Conservation (phyloP, 2,888 invertebrate species). For the Idaea biselata region DNA sequence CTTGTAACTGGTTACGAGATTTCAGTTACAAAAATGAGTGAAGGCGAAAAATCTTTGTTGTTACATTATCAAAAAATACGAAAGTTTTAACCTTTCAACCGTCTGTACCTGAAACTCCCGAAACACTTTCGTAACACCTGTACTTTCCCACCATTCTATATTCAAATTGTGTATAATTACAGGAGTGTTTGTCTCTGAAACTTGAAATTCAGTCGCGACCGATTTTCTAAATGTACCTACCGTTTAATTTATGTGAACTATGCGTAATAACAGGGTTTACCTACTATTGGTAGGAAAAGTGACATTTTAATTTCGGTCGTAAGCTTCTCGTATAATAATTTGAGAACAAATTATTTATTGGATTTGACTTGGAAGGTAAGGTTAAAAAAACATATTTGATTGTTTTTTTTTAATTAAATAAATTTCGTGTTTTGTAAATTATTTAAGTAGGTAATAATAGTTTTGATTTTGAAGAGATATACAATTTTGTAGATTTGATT, state of each 20-base stretch:
- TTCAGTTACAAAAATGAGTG: no score
- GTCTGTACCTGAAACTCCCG: no score
- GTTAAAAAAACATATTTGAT: neutral
- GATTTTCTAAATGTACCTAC: conserved; percentile 19
- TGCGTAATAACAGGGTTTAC: conserved; percentile 3
- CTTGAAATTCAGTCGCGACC: conserved; percentile 18
- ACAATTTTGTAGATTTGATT: no score
- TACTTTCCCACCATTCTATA: conserved; percentile 16
- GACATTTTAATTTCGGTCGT: neutral
- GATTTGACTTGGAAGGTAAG: neutral
- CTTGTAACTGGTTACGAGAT: no score
- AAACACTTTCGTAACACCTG: conserved; percentile 16
- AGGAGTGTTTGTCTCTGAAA: conserved; percentile 19
- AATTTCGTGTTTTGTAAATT: neutral
- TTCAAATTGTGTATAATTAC: conserved; percentile 25
- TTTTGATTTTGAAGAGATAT: no score
- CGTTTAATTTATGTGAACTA: conserved; percentile 3
- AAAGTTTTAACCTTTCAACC: conserved; percentile 21
- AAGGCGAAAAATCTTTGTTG: no score
- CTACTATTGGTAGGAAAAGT: neutral
- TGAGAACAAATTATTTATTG: neutral
- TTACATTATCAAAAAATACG: no score
- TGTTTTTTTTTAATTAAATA: no score
- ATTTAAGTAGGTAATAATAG: no score
- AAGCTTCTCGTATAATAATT: neutral